A percentile compares a stretch with the other conserved stretches of the same genome.
Evolutionary conservation across 2,888 invertebrate genomes (phyloP).

Genomic region (Luperina nickerlii): DNA sequence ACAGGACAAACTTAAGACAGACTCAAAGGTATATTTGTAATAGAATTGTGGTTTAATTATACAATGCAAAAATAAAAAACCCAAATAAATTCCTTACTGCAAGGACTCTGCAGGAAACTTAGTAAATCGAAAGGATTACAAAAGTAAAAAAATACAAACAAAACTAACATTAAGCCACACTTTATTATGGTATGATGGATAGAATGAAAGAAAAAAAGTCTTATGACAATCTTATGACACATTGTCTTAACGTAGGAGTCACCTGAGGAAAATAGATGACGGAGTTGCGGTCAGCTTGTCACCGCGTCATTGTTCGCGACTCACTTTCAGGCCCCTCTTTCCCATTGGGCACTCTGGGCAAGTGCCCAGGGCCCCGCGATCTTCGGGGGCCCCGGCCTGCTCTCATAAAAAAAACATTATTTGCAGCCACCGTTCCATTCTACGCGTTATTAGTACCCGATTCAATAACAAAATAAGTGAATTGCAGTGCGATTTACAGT

Average conservation of each 20-base stretch:
- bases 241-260: constrained; percentile 30
- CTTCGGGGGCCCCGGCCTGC: too few species aligned
- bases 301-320: constrained; percentile 15
- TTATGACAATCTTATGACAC: constrained; percentile 3
- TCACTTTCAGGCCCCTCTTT: too few species aligned
- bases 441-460: too few species aligned
- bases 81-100: not conserved
- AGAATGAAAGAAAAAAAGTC: constrained; percentile 19
- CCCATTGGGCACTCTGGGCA: too few species aligned
- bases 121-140: constrained; percentile 10
- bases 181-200: not conserved
- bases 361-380: too few species aligned
- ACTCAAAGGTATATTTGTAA: not conserved
- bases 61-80: constrained; percentile 13
- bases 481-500: too few species aligned
- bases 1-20: constrained; percentile 1
- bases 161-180: not conserved
- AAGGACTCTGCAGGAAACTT: not conserved
- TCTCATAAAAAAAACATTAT: too few species aligned
- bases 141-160: not conserved
- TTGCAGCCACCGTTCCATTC: too few species aligned
- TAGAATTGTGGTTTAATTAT: constrained; percentile 11
- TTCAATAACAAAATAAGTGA: too few species aligned
- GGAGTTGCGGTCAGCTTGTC: constrained; percentile 37
- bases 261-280: constrained; percentile 49